Conservation (phyloP, 2,113 vertebrate genomes). For the Scortum barcoo region DNA sequence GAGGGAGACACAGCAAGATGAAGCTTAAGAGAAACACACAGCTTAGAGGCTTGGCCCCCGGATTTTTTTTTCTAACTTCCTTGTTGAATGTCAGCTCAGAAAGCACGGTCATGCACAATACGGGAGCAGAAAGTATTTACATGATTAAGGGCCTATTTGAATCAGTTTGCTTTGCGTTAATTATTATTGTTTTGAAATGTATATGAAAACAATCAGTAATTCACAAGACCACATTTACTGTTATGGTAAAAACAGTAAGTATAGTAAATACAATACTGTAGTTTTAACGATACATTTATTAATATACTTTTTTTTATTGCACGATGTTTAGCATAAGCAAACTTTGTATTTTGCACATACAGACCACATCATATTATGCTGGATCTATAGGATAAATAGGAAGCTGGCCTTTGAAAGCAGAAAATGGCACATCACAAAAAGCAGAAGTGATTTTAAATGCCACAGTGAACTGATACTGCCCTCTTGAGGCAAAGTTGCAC, state of each 20-base stretch:
- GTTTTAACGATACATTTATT: background rate
- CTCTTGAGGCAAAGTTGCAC: conserved; percentile 4
- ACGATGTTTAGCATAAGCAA: background rate
- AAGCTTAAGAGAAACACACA: conserved; percentile 2
- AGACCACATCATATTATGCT: background rate
- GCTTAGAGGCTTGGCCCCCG: background rate
- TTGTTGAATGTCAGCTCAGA: background rate
- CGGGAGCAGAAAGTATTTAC: background rate
- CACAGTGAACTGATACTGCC: conserved; percentile 11
- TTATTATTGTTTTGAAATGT: background rate
- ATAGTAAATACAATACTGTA: background rate
- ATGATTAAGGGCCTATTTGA: background rate
- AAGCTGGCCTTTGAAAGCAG: background rate
- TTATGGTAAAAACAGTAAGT: too few species aligned
- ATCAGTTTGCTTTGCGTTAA: background rate
- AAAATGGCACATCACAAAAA: background rate
- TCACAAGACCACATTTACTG: background rate
- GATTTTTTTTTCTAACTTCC: background rate
- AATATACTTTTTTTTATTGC: background rate
- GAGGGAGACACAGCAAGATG: conserved; percentile 4
- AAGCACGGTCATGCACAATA: background rate
- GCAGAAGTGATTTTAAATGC: background rate
- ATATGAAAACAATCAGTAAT: background rate
- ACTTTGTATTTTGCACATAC: background rate
- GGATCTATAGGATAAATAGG: too few species aligned